Conservation (phyloP, 1,140 invertebrate genomes). For the Agrilus planipennis region DNA sequence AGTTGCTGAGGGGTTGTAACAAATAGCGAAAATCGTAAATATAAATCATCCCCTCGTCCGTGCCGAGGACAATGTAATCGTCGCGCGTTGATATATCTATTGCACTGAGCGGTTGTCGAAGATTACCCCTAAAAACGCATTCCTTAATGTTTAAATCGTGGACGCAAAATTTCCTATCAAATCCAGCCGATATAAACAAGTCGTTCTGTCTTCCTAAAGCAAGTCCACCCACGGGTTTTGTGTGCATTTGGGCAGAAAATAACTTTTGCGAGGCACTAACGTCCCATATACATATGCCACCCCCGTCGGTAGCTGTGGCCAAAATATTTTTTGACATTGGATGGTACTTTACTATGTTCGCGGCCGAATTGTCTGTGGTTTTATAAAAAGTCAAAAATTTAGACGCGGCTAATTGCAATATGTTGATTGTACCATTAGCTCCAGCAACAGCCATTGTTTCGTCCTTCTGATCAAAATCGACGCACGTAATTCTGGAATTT, state of each 20-base stretch:
- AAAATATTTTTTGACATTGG: slow-evolving; percentile 9
- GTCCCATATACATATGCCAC: slow-evolving; percentile 16
- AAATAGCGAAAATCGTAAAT: slow-evolving; percentile 16
- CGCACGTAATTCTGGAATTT: slow-evolving; percentile 3
- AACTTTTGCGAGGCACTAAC: slow-evolving; percentile 9
- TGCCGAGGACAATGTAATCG: slow-evolving; percentile 13
- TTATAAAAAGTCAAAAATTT: slow-evolving; percentile 4
- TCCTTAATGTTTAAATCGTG: slow-evolving; percentile 11
- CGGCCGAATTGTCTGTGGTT: neutral
- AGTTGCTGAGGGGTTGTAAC: slow-evolving; percentile 11
- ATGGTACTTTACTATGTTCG: slow-evolving; percentile 12
- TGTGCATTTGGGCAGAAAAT: slow-evolving; percentile 11
- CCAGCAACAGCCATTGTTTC: slow-evolving; percentile 10
- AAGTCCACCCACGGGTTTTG: slow-evolving; percentile 13
- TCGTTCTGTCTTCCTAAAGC: slow-evolving; percentile 12
- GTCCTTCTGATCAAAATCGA: slow-evolving; percentile 15
- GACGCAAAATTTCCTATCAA: slow-evolving; percentile 17
- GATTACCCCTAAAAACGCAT: slow-evolving; percentile 9
- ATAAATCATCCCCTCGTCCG: slow-evolving; percentile 17
- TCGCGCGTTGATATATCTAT: slow-evolving; percentile 16
- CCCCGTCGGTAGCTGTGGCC: slow-evolving; percentile 12
- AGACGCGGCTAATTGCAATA: slow-evolving; percentile 7
- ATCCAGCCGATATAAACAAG: slow-evolving; percentile 13
- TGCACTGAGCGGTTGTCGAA: slow-evolving; percentile 11
- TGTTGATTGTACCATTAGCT: slow-evolving; percentile 5